Evolutionary conservation across 1,140 invertebrate species (phyloP), one percentile per base, ranked within the genome.

Genomic region (Bombus sylvicola): DNA sequence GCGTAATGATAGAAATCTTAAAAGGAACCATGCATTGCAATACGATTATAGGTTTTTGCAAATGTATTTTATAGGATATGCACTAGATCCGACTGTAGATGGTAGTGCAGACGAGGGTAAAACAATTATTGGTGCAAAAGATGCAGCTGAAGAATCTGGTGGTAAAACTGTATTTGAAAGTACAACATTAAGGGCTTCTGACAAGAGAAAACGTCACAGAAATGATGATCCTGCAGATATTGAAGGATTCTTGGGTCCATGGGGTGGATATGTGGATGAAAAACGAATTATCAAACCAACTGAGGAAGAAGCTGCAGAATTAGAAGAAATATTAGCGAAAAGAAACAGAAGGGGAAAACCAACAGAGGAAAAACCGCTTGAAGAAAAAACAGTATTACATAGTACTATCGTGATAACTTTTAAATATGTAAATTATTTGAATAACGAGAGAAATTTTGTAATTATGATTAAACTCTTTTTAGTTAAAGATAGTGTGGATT

Each of bases 291-390:
- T 98, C 83, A 98, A 98, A 93, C 99, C 99, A 18, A 97, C 97
- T 75, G 98, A 98, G 82, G 99, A 99, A 93, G 98, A 99, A 92
- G 96, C 98, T 83, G 97, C 98, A 39, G 98, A 98, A 92, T 94
- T 99, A 28, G 98, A 99, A 95, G 99, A 99, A 95, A 98, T 99
- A 92, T 95, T 99, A 41, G 98, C 98, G 0, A 99, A 99, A 94
- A 97, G 97, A 92, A 97, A 98, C 91, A 98, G 98, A 92, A 96
- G 97, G 89, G 97, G 97, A 41, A 98, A 98, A 94, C 96, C 97
- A 66, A 96, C 97, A 12, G 99, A 99, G 87, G 98, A 99, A 71
- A 99, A 99, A 95, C 97, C 98, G 10, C 94, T 99, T 69, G 99
- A 99, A 94, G 99, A 99, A 92, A 99, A 98, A 95, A 97, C 98